phyloP scores from a whole-genome alignment of 2,888 invertebrate species.

The Meiosimyza decipiens region DNA sequence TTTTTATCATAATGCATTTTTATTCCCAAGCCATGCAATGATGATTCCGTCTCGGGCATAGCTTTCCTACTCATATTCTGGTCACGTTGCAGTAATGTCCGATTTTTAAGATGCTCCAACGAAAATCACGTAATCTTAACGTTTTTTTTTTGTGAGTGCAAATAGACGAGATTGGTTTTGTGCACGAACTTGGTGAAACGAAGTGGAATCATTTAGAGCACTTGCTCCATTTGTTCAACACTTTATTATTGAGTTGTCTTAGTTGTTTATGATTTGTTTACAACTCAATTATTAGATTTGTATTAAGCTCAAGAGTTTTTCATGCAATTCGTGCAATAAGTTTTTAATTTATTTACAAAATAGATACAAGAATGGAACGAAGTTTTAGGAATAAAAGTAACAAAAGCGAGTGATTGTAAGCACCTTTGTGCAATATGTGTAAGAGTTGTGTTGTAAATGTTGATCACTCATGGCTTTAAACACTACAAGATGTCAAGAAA shows the following conservation, averaged over 20 bases:
- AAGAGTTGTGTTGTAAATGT: too few species aligned
- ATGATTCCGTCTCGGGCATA: not conserved
- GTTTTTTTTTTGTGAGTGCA: conserved; percentile 11
- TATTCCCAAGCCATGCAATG: not conserved
- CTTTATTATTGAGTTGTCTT: not conserved
- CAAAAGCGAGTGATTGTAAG: too few species aligned
- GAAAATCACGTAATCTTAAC: conserved; percentile 33
- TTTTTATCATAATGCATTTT: too few species aligned
- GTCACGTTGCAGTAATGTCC: conserved; percentile 34
- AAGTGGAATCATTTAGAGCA: conserved; percentile 6
- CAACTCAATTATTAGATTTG: not conserved
- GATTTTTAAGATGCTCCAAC: conserved; percentile 33
- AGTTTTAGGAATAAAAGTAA: too few species aligned
- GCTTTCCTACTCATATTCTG: conserved; percentile 12
- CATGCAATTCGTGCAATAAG: too few species aligned
- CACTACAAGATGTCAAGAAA: too few species aligned
- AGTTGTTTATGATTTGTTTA: conserved; percentile 10
- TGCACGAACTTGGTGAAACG: conserved; percentile 27
- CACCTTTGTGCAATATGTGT: too few species aligned
- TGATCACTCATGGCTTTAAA: too few species aligned
- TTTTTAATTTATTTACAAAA: too few species aligned
- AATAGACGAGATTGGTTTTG: conserved; percentile 35
- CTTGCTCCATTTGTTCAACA: not conserved
- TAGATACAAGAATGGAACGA: too few species aligned
- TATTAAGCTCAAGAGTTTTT: not conserved